Percentiles rank a stretch among this genome's conserved stretches.
phyloP scores from a whole-genome alignment of 2,888 invertebrate species.

The Hartigia nigra region DNA sequence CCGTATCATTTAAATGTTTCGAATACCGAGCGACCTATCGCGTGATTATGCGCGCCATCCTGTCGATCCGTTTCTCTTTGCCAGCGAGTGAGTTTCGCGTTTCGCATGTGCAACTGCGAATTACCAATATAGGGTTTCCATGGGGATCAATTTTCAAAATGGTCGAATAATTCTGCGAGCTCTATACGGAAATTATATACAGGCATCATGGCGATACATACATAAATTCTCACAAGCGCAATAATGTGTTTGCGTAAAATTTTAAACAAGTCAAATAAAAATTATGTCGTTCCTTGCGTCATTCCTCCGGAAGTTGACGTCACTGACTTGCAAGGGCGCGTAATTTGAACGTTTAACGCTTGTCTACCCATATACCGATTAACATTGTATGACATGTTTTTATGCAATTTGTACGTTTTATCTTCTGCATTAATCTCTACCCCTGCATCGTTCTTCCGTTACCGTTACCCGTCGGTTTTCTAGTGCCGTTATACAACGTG shows the following conservation, averaged over 20 bases:
- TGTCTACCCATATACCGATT: not conserved
- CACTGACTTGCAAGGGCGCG: not conserved
- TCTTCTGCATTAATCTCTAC: not conserved
- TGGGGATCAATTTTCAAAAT: not conserved
- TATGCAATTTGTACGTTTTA: not conserved
- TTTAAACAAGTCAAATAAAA: not conserved
- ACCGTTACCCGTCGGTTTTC: not conserved
- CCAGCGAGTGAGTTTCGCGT: not conserved
- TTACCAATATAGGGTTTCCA: not conserved
- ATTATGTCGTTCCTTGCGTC: not conserved
- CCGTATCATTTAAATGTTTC: constrained; percentile 42
- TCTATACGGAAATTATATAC: not conserved
- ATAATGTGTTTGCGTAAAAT: not conserved
- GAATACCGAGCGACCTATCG: constrained; percentile 37
- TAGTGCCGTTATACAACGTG: not conserved
- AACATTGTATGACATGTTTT: not conserved
- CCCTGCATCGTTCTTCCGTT: not conserved
- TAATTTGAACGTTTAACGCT: not conserved
- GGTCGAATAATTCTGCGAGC: not conserved
- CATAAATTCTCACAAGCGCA: not conserved
- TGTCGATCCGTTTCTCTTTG: constrained; percentile 9
- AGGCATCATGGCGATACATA: not conserved
- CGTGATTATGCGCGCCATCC: constrained; percentile 26
- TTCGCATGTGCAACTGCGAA: not conserved
- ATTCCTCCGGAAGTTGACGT: not conserved